Evolutionary conservation across 2,113 vertebrate genomes (phyloP).

Genomic region (Pseudorasbora parva): DNA sequence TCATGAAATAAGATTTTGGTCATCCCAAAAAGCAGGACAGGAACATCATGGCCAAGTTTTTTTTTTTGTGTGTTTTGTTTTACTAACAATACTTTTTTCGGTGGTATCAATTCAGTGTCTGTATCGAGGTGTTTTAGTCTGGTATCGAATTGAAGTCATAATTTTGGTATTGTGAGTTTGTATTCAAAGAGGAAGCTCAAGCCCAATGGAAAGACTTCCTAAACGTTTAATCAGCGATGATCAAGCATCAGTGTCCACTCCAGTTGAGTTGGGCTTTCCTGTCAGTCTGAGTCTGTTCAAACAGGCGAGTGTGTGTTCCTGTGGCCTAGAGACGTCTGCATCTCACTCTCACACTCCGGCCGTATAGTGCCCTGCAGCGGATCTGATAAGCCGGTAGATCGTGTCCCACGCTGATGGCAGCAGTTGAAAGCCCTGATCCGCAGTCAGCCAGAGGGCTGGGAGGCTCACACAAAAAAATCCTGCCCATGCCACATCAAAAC

Average conservation of each 20-base stretch:
- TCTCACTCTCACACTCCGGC: neutral
- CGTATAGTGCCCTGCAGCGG: constrained; percentile 38
- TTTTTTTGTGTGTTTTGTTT: no score
- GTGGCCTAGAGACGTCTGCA: neutral
- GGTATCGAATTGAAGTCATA: no score
- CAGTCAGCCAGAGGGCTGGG: constrained; percentile 35
- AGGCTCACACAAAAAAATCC: constrained; percentile 41
- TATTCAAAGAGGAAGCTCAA: neutral
- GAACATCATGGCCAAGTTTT: no score
- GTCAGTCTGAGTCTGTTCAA: constrained; percentile 10
- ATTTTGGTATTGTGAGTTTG: no score
- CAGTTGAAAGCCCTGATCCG: constrained; percentile 41
- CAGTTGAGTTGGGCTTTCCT: neutral
- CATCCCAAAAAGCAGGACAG: no score
- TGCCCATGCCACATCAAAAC: constrained; percentile 51
- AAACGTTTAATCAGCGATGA: neutral
- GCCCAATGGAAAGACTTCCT: neutral
- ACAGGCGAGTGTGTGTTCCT: neutral
- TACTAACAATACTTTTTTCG: no score
- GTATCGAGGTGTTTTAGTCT: no score
- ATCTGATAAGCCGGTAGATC: constrained; percentile 44
- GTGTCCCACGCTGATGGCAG: constrained; percentile 26
- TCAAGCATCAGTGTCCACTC: neutral
- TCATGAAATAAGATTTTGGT: no score
- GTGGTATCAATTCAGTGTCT: no score